phyloP scores from a whole-genome alignment of 1,140 invertebrate species.

The Ectropis grisescens region DNA sequence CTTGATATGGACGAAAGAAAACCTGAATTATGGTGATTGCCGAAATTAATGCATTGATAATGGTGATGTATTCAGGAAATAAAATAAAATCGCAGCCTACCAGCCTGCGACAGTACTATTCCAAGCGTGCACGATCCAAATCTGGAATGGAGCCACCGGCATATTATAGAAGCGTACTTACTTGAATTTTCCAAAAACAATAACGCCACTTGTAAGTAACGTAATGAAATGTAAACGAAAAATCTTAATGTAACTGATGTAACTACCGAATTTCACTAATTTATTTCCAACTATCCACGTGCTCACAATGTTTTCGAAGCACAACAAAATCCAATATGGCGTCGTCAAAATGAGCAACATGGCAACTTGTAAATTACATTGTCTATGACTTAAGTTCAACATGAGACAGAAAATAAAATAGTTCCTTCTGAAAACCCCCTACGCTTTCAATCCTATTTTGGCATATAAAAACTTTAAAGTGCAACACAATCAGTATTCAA shows the following conservation, averaged over 20 bases:
- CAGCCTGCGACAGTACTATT: slow-evolving; percentile 12
- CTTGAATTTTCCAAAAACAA: slow-evolving; percentile 32
- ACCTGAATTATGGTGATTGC: no score
- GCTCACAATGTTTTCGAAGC: slow-evolving; percentile 70
- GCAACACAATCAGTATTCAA: no score
- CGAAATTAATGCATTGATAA: no score
- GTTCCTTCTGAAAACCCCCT: no score
- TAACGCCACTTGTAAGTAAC: slow-evolving; percentile 24
- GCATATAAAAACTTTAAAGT: no score
- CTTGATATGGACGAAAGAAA: slow-evolving; percentile 7
- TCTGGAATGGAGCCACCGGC: slow-evolving; percentile 38
- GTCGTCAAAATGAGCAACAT: no score
- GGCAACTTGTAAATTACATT: no score
- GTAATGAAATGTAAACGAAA: slow-evolving; percentile 13
- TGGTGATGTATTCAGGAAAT: no score
- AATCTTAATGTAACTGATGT: slow-evolving; percentile 25
- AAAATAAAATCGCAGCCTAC: slow-evolving; percentile 17
- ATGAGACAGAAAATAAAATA: slow-evolving; percentile 3
- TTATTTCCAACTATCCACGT: slow-evolving; percentile 66
- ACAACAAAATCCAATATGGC: slow-evolving; percentile 71
- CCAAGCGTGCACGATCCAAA: slow-evolving; percentile 29
- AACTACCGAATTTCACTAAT: slow-evolving; percentile 58
- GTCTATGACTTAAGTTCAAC: no score
- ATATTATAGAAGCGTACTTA: slow-evolving; percentile 34
- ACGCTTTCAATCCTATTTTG: no score